Evolutionary conservation across 1,140 invertebrate genomes (phyloP).

Genomic region (Venturia canescens): DNA sequence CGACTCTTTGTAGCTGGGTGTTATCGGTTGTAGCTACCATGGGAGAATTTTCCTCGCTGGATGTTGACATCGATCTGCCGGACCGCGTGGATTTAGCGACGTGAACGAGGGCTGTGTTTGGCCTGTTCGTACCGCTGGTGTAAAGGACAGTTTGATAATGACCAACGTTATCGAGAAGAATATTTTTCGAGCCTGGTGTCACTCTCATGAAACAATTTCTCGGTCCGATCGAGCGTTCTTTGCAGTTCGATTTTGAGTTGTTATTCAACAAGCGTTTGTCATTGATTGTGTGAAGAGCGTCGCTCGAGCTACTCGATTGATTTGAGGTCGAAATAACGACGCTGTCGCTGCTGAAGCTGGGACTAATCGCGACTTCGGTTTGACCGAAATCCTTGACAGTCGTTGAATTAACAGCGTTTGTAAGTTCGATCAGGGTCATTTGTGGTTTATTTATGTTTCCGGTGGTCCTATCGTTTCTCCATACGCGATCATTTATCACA

Average conservation of each 20-base stretch:
- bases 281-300: slow-evolving; percentile 58
- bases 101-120: slow-evolving; percentile 73
- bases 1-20: slow-evolving; percentile 81
- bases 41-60: slow-evolving; percentile 68
- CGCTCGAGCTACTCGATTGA: slow-evolving; percentile 72
- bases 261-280: slow-evolving; percentile 49
- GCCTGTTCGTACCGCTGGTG: slow-evolving; percentile 68
- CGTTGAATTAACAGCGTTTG: slow-evolving; percentile 60
- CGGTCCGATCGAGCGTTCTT: slow-evolving; percentile 78
- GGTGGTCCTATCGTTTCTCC: slow-evolving; percentile 60
- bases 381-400: slow-evolving; percentile 52
- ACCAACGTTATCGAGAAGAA: slow-evolving; percentile 85
- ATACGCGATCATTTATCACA: slow-evolving; percentile 71
- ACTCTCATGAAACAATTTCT: slow-evolving; percentile 85
- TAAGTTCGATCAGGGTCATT: slow-evolving; percentile 70
- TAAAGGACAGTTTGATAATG: slow-evolving; percentile 83
- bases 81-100: slow-evolving; percentile 57
- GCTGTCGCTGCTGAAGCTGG: slow-evolving; percentile 73
- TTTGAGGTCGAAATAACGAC: slow-evolving; percentile 72
- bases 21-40: slow-evolving; percentile 54
- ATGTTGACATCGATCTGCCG: slow-evolving; percentile 66
- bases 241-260: slow-evolving; percentile 59
- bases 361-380: slow-evolving; percentile 66
- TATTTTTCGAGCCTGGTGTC: slow-evolving; percentile 86
- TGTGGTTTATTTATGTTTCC: slow-evolving; percentile 50